phyloP scores from a whole-genome alignment of 2,797 vertebrate species.

The Kryptolebias ocellatus region DNA sequence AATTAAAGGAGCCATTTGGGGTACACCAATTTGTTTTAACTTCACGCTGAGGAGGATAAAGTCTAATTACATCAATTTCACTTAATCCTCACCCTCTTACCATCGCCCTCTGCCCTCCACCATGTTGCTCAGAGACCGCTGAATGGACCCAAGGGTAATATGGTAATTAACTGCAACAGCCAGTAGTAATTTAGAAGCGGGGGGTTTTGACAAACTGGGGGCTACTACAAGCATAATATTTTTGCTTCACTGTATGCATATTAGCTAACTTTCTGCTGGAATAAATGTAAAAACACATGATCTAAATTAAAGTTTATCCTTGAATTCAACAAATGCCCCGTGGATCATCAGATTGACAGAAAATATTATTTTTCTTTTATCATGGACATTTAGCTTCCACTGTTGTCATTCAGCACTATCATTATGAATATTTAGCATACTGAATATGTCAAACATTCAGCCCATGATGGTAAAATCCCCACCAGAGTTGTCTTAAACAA shows the following conservation, averaged over 20 bases:
- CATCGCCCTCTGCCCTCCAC: conserved; percentile 41
- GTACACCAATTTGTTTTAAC: conserved; percentile 23
- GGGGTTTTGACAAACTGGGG: conserved; percentile 39
- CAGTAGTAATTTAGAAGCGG: conserved; percentile 52
- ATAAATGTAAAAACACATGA: conserved; percentile 22
- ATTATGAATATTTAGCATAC: neutral
- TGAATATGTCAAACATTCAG: neutral
- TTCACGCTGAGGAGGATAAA: conserved; percentile 37
- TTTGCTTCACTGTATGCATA: conserved; percentile 11
- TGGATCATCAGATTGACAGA: no score
- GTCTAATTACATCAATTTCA: conserved; percentile 64
- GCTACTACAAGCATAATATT: conserved; percentile 16
- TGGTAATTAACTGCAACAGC: conserved; percentile 56
- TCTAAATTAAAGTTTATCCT: no score
- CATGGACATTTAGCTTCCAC: neutral
- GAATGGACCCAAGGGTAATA: conserved; percentile 48
- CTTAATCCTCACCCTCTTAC: conserved; percentile 43
- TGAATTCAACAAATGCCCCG: no score
- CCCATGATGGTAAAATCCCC: neutral
- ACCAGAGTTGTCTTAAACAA: neutral
- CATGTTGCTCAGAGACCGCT: conserved; percentile 17
- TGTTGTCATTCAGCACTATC: neutral
- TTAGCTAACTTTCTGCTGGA: conserved; percentile 25
- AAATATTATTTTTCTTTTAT: neutral
- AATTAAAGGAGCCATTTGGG: conserved; percentile 26